Evolutionary conservation across 2,113 vertebrate genomes (phyloP).

Genomic region (Amphiprion ocellaris): DNA sequence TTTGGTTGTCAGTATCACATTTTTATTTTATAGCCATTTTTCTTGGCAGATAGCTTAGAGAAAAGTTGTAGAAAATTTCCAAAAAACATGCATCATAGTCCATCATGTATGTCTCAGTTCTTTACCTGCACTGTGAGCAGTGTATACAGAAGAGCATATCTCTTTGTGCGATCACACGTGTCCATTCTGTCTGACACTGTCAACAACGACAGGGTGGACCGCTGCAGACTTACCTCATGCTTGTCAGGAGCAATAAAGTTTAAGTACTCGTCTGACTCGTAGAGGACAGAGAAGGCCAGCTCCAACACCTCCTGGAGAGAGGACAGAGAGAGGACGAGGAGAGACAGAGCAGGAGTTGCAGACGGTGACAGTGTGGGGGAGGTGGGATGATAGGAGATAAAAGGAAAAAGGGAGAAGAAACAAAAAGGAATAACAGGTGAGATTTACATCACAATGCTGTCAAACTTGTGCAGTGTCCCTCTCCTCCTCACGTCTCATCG

Average conservation of each 20-base stretch:
- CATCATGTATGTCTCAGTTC: background rate
- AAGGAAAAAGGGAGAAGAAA: background rate
- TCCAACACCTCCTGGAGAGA: slow-evolving; percentile 94
- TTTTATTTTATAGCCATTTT: no score
- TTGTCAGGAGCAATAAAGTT: slow-evolving; percentile 99
- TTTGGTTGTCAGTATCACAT: no score
- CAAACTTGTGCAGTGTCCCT: slow-evolving; percentile 4
- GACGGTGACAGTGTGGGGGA: slow-evolving; percentile 1
- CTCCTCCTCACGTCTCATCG: slow-evolving; percentile 9
- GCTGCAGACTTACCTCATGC: slow-evolving; percentile 91
- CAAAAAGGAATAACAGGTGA: slow-evolving; percentile 33
- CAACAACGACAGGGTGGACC: background rate
- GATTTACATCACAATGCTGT: slow-evolving; percentile 35
- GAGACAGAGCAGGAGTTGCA: background rate
- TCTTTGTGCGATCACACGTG: background rate
- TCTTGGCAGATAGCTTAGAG: background rate
- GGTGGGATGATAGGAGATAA: background rate
- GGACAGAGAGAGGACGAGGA: slow-evolving; percentile 32
- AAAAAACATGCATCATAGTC: no score
- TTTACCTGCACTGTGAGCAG: background rate
- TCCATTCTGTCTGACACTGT: slow-evolving; percentile 26
- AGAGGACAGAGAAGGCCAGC: slow-evolving; percentile 97
- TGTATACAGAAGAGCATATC: background rate
- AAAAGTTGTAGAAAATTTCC: no score
- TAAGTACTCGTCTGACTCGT: slow-evolving; percentile 97